A percentile compares a stretch with the other conserved stretches of the same genome.
phyloP scores from a whole-genome alignment of 2,888 invertebrate genomes.

The Euproctis similis region DNA sequence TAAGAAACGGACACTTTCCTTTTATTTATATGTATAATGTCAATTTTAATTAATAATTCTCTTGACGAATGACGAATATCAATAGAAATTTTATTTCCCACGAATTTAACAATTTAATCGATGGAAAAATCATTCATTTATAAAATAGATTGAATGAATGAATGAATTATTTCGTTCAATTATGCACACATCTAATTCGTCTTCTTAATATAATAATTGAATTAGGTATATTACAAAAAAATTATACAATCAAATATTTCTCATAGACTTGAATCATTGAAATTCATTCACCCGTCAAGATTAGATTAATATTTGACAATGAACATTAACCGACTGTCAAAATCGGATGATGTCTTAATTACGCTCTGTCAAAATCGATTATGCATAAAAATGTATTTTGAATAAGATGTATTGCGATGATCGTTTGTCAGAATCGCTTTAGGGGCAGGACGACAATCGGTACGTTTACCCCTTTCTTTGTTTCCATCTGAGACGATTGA shows the following conservation, averaged over 20 bases:
- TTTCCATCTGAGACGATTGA: slow-evolving; percentile 26
- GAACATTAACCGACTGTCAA: slow-evolving; percentile 43
- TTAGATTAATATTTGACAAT: slow-evolving; percentile 45
- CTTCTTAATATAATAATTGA: slow-evolving; percentile 10
- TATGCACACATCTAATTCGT: slow-evolving; percentile 14
- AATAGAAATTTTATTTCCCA: slow-evolving; percentile 4
- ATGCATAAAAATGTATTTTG: slow-evolving; percentile 47
- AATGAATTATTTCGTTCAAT: slow-evolving; percentile 4
- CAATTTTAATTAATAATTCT: no score
- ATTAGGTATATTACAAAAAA: no score
- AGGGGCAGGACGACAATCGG: slow-evolving; percentile 25
- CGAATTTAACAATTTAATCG: slow-evolving; percentile 1
- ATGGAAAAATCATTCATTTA: neutral
- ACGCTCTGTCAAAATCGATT: slow-evolving; percentile 60
- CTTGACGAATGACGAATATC: no score
- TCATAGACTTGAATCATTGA: slow-evolving; percentile 31
- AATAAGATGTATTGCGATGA: slow-evolving; percentile 56
- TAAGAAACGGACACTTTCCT: no score
- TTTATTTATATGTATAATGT: no score
- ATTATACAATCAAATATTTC: slow-evolving; percentile 28
- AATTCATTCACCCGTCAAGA: slow-evolving; percentile 49
- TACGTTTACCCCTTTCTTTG: slow-evolving; percentile 19
- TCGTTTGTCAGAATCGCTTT: slow-evolving; percentile 49
- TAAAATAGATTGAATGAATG: neutral
- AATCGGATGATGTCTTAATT: slow-evolving; percentile 28